These are phyloP conservation scores for Panagrolaimus sp. DNA, from an alignment of 1,140 invertebrate species.

Conservation along the genomic window DNA sequence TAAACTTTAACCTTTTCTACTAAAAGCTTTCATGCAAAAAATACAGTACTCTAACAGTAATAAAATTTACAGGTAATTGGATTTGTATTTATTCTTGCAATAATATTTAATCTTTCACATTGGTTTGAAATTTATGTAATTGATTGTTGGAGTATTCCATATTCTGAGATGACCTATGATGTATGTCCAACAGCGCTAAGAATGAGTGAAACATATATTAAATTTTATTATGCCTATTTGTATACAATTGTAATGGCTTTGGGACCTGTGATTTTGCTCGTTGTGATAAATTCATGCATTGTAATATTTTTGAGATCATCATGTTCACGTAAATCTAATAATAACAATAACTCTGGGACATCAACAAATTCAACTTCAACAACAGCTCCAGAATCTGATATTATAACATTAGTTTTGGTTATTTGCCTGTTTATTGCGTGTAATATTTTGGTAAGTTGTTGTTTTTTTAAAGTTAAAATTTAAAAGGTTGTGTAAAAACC, in stretches of 20 bases:
- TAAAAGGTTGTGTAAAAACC: too few relatives aligned
- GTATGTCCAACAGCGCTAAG: constrained; percentile 48
- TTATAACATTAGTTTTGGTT: constrained; percentile 46
- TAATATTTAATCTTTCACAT: constrained; percentile 44
- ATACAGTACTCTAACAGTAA: too few relatives aligned
- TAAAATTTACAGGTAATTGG: not conserved
- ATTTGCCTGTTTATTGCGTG: constrained; percentile 49
- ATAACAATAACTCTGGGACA: not conserved
- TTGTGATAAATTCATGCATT: constrained; percentile 41
- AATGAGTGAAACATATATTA: constrained; percentile 36
- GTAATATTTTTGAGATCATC: constrained; percentile 26
- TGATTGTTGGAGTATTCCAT: constrained; percentile 45
- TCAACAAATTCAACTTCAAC: constrained; percentile 9
- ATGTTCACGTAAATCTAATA: not conserved
- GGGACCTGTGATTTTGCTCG: constrained; percentile 42
- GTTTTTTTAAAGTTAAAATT: too few relatives aligned
- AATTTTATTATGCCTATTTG: constrained; percentile 45
- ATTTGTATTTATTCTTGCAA: not conserved
- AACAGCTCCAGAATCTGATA: constrained; percentile 20
- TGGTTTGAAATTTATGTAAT: constrained; percentile 49
- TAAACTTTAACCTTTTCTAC: too few relatives aligned
- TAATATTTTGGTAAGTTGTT: constrained; percentile 44
- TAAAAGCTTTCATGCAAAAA: too few relatives aligned
- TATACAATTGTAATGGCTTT: constrained; percentile 51
- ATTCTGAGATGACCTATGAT: constrained; percentile 32